phyloP scores from a whole-genome alignment of 2,888 invertebrate species.

The Callosobruchus maculatus region DNA sequence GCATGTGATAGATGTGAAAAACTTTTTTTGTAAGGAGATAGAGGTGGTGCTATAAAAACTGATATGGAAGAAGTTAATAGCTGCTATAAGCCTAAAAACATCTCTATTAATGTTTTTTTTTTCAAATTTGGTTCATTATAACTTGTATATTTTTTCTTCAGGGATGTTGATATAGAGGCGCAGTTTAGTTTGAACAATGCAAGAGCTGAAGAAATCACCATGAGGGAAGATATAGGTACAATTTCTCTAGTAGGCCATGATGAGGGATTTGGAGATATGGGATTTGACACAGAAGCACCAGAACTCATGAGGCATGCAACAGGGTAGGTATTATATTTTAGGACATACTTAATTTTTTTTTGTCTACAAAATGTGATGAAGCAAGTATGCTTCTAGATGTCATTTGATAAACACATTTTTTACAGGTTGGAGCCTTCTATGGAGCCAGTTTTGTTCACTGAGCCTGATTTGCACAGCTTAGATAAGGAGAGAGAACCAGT shows the following conservation, averaged over 20 bases:
- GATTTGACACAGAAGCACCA: constrained; percentile 86
- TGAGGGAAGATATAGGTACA: constrained; percentile 96
- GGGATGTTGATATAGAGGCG: constrained; percentile 95
- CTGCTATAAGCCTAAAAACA: no score
- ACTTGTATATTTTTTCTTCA: no score
- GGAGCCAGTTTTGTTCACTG: constrained; percentile 66
- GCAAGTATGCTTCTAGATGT: no score
- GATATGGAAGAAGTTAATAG: no score
- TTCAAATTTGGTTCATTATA: no score
- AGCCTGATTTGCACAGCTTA: constrained; percentile 58
- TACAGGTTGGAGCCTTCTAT: constrained; percentile 16
- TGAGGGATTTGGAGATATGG: constrained; percentile 97
- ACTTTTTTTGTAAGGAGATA: no score
- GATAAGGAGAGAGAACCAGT: constrained; percentile 60
- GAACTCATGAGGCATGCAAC: constrained; percentile 77
- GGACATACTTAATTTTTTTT: no score
- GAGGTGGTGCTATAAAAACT: no score
- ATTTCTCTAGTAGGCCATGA: constrained; percentile 92
- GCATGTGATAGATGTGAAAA: no score
- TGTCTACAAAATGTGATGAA: no score
- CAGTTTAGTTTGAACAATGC: constrained; percentile 97
- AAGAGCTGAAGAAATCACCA: constrained; percentile 97
- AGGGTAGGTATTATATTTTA: constrained; percentile 46
- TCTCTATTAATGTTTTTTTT: no score
- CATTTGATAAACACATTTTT: no score